Conservation (phyloP, 2,113 vertebrate species). For the Egretta garzetta region DNA sequence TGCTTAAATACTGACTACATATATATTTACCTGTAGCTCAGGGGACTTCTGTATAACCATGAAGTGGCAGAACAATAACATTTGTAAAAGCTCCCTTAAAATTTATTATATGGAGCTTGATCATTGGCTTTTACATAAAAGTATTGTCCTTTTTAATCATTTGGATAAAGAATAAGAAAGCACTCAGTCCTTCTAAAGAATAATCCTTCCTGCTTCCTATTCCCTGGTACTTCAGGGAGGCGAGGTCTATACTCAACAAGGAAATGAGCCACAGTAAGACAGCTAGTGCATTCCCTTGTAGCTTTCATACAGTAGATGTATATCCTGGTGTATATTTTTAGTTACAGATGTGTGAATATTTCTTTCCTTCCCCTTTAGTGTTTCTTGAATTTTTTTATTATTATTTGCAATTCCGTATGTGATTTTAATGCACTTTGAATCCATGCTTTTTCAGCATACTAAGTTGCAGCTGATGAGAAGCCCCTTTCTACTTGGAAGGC, state of each 20-base stretch:
- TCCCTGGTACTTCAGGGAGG: not conserved
- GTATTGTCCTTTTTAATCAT: not conserved
- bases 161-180: not conserved
- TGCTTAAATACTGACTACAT: conserved; percentile 34
- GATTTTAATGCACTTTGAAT: not conserved
- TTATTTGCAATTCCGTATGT: not conserved
- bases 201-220: not conserved
- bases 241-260: not conserved
- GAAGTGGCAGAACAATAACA: not conserved
- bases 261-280: not conserved
- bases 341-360: not conserved
- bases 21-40: not conserved
- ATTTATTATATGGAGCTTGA: not conserved
- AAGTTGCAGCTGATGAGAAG: not conserved
- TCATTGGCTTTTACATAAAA: not conserved
- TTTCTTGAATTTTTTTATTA: not conserved
- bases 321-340: not conserved
- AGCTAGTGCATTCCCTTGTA: not conserved
- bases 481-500: not conserved
- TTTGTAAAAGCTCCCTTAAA: not conserved
- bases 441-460: not conserved
- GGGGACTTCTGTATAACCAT: not conserved
- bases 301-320: not conserved
- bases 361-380: not conserved
- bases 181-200: not conserved